Evolutionary conservation across 2,113 vertebrate species (phyloP).

Genomic region (human (Homo sapiens)): GRCh38 chr5:116813501-116814000

Average conservation of each 20-base stretch:
- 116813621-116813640: conserved; percentile 67
- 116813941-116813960: conserved; percentile 64
- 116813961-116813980: conserved; percentile 63
- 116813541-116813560: conserved; percentile 52
- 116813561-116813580: conserved; percentile 22
- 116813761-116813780: conserved; percentile 69
- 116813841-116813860: conserved; percentile 70
- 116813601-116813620: conserved; percentile 45
- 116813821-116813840: background rate
- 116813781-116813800: background rate
- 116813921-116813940: conserved; percentile 67
- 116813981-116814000: conserved; percentile 73
- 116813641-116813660: conserved; percentile 58
- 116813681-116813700: conserved; percentile 62
- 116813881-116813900: conserved; percentile 79
- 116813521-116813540: conserved; percentile 40
- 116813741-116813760: conserved; percentile 63
- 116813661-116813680: conserved; percentile 49
- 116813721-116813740: conserved; percentile 66
- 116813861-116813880: conserved; percentile 70
- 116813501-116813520: conserved; percentile 29
- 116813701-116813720: conserved; percentile 63
- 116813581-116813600: conserved; percentile 38
- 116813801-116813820: conserved; percentile 1
- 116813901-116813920: conserved; percentile 72